These are phyloP conservation scores for Ahaetulla prasina DNA, from an alignment of 2,113 vertebrate genomes.

Conservation along the genomic window DNA sequence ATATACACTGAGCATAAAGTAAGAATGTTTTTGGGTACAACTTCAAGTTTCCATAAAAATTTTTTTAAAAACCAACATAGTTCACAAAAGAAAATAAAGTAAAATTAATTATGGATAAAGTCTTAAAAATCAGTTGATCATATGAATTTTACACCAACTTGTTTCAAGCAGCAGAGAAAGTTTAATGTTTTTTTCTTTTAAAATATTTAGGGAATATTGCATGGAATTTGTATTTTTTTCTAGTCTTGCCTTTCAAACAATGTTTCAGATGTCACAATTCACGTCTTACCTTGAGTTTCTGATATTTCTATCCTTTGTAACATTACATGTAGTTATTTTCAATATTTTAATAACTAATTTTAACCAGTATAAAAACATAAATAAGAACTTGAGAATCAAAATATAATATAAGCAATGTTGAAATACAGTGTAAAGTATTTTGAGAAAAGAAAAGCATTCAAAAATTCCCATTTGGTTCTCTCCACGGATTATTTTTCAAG, in stretches of 20 bases:
- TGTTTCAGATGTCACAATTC: not conserved
- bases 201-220: not conserved
- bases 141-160: not conserved
- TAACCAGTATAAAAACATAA: not conserved
- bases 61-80: not conserved
- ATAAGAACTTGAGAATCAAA: not conserved
- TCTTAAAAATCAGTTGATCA: not conserved
- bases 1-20: not conserved
- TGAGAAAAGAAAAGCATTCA: not conserved
- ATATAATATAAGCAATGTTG: not conserved
- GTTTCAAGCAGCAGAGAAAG: not conserved
- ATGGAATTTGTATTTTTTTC: not conserved
- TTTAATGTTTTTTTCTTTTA: not conserved
- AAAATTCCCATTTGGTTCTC: not conserved
- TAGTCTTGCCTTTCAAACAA: not conserved
- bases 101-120: not conserved
- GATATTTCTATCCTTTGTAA: not conserved
- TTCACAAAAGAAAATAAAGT: not conserved
- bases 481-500: not conserved
- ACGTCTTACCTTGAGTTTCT: not conserved
- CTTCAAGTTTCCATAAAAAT: not conserved
- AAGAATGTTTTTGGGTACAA: not conserved
- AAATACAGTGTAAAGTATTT: not conserved
- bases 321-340: not conserved
- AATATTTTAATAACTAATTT: conserved; percentile 4